Evolutionary conservation across 1,140 invertebrate species (phyloP).

Genomic region (Trichonephila clavipes): DNA sequence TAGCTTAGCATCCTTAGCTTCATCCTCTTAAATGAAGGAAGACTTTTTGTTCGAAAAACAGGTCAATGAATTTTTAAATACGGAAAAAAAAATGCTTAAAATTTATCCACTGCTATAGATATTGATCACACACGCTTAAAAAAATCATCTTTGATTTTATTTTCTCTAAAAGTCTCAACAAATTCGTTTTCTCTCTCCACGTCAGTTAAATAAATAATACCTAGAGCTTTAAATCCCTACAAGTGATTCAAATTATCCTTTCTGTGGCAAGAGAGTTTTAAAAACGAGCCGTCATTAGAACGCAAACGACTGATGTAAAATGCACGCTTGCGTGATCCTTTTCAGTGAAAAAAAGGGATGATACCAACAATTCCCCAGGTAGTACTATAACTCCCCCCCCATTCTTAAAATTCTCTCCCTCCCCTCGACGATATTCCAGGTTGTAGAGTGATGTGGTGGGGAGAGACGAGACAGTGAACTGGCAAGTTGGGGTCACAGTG

Average conservation of each 20-base stretch:
- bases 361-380: neutral
- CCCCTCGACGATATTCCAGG: neutral
- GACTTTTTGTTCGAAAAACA: too few relatives aligned
- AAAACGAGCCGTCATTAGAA: conserved; percentile 17
- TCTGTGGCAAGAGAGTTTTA: neutral
- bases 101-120: too few relatives aligned
- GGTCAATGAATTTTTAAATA: too few relatives aligned
- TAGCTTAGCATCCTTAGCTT: too few relatives aligned
- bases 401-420: neutral
- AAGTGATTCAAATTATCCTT: neutral
- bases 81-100: too few relatives aligned
- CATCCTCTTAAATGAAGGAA: too few relatives aligned
- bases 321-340: neutral
- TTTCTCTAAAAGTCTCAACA: neutral
- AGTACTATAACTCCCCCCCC: neutral
- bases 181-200: neutral
- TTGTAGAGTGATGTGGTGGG: neutral
- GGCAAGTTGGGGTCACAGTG: conserved; percentile 21
- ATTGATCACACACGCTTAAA: too few relatives aligned
- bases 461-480: neutral
- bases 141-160: too few relatives aligned
- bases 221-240: neutral
- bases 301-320: neutral
- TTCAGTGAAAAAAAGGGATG: neutral
- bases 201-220: neutral